Conservation (phyloP, 2,113 vertebrate species). For the Melanerpes formicivorus region DNA sequence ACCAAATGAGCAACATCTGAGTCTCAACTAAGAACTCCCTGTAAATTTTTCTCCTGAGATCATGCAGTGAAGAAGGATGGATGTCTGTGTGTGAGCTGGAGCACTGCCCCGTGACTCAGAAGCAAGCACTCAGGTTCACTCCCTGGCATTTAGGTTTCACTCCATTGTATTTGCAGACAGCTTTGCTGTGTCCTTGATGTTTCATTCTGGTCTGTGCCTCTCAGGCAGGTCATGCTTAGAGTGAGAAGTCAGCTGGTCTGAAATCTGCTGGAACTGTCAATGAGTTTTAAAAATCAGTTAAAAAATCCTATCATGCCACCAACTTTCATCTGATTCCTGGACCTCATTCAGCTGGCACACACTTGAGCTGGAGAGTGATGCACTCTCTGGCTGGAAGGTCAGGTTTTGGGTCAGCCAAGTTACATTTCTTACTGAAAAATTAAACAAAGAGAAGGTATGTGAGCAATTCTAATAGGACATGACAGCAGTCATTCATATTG, state of each 20-base stretch:
- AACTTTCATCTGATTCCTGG: background rate
- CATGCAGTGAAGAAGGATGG: background rate
- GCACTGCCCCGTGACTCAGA: background rate
- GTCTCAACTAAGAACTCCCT: background rate
- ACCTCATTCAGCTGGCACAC: background rate
- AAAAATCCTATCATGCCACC: background rate
- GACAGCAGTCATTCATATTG: background rate
- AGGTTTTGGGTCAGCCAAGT: constrained; percentile 25
- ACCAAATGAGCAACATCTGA: background rate
- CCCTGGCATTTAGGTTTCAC: background rate
- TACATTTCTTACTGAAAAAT: background rate
- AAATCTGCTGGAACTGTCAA: constrained; percentile 15
- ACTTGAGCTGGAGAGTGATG: background rate
- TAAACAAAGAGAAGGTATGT: background rate
- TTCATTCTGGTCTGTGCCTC: background rate
- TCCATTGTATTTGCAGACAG: background rate
- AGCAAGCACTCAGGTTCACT: background rate
- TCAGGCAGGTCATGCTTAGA: constrained; percentile 9
- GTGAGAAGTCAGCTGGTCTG: background rate
- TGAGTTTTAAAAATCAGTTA: background rate
- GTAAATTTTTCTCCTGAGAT: background rate
- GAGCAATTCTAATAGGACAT: background rate
- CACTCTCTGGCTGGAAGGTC: background rate
- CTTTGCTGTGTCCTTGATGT: background rate
- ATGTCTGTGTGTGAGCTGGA: background rate